phyloP scores from a whole-genome alignment of 2,797 vertebrate species.

The Acanthornis magna region DNA sequence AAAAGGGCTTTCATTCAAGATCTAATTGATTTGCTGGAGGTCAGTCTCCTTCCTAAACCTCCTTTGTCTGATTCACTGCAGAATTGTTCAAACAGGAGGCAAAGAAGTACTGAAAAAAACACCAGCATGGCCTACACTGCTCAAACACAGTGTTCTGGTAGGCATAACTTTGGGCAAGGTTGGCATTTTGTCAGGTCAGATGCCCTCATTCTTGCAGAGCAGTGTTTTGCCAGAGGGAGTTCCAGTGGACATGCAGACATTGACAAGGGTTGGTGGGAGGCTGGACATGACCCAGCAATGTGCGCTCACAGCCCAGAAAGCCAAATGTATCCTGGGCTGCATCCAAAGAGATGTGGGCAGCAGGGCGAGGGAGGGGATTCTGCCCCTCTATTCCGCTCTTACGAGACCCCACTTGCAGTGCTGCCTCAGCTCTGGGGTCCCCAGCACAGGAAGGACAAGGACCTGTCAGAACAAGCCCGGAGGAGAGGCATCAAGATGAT shows the following conservation, averaged over 20 bases:
- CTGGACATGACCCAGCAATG: neutral
- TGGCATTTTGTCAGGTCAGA: neutral
- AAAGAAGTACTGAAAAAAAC: conserved; percentile 2
- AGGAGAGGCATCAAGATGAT: neutral
- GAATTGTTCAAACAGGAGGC: neutral
- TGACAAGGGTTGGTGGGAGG: too few species aligned
- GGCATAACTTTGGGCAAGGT: neutral
- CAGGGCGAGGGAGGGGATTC: neutral
- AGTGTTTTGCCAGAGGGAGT: neutral
- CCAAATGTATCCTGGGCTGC: fast-evolving
- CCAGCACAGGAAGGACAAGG: neutral
- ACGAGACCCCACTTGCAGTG: neutral
- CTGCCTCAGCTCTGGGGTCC: neutral
- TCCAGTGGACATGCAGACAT: fast-evolving
- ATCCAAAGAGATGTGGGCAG: neutral
- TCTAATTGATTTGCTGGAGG: conserved; percentile 39
- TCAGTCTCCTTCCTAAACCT: conserved; percentile 29
- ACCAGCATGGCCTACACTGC: neutral
- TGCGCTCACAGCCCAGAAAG: fast-evolving
- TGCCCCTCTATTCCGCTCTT: fast-evolving
- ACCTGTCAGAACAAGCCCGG: neutral
- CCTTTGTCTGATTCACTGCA: neutral
- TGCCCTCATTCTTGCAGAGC: neutral
- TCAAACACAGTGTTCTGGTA: neutral
- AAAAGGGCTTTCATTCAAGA: conserved; percentile 34